Evolutionary conservation across 1,140 invertebrate species (phyloP).

Genomic region (Phortica variegata): DNA sequence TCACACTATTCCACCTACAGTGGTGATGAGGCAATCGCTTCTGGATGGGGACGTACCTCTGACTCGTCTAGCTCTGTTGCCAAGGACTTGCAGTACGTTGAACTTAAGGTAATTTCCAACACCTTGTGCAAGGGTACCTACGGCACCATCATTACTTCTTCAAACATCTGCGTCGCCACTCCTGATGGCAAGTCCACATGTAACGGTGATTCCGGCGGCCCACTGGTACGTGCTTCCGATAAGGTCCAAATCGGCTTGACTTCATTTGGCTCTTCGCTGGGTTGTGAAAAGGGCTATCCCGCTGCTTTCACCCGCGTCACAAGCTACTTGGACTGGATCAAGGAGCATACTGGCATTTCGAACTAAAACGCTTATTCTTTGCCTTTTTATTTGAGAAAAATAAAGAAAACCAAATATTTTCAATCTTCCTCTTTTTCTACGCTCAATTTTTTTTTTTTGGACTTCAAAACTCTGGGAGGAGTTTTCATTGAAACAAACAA

Average conservation of each 20-base stretch:
- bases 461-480: no score
- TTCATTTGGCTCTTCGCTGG: slow-evolving; percentile 59
- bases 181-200: slow-evolving; percentile 37
- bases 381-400: no score
- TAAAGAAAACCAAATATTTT: no score
- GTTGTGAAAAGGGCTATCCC: slow-evolving; percentile 59
- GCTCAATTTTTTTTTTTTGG: no score
- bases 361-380: no score
- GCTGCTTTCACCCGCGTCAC: slow-evolving; percentile 61
- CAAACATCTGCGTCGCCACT: slow-evolving; percentile 42
- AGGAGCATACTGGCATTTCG: slow-evolving; percentile 36
- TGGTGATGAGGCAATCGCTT: slow-evolving; percentile 32
- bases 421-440: no score
- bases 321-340: slow-evolving; percentile 61
- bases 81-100: slow-evolving; percentile 31
- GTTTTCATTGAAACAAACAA: not conserved
- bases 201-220: slow-evolving; percentile 60
- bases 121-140: slow-evolving; percentile 24
- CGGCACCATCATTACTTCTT: slow-evolving; percentile 16
- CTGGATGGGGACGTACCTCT: slow-evolving; percentile 46
- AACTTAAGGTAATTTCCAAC: slow-evolving; percentile 34
- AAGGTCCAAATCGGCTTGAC: slow-evolving; percentile 58
- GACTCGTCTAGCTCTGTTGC: slow-evolving; percentile 46
- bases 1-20: slow-evolving; percentile 26
- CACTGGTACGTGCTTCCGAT: slow-evolving; percentile 41